Percentiles rank a stretch among this genome's conserved stretches.
Conservation (phyloP, 2,888 invertebrate genomes). For the Cabera pusaria region DNA sequence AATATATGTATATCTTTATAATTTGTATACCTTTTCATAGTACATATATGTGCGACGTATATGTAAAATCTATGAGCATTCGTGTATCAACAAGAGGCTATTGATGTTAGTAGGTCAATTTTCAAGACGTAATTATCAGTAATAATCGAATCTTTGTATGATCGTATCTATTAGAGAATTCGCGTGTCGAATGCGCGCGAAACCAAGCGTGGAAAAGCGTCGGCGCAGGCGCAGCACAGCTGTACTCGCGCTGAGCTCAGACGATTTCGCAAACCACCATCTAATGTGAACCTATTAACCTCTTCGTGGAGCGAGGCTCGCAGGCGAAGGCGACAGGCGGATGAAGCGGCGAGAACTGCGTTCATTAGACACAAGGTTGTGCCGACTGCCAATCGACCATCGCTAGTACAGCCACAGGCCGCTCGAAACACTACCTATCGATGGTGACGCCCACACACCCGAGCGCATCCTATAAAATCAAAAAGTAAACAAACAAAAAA, state of each 20-base stretch:
- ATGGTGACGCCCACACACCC: conserved; percentile 41
- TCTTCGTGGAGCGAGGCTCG: conserved; percentile 74
- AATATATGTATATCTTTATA: too few relatives aligned
- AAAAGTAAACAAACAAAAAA: conserved; percentile 70
- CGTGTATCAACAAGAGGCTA: conserved; percentile 14
- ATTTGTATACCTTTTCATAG: too few relatives aligned
- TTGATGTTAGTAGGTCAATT: conserved; percentile 25
- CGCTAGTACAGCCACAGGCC: conserved; percentile 34
- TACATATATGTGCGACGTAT: too few relatives aligned
- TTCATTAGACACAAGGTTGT: conserved; percentile 82
- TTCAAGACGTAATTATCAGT: conserved; percentile 20
- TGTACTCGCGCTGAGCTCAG: conserved; percentile 58
- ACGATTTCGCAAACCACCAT: conserved; percentile 80
- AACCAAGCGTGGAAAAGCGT: conserved; percentile 66
- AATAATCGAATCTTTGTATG: conserved; percentile 23
- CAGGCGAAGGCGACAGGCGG: conserved; percentile 80
- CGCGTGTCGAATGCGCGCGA: conserved; percentile 65
- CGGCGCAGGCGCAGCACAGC: conserved; percentile 69
- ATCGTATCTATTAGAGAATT: conserved; percentile 24
- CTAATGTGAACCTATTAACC: conserved; percentile 84
- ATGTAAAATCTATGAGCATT: conserved; percentile 9
- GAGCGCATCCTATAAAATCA: conserved; percentile 51
- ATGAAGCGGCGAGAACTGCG: conserved; percentile 71
- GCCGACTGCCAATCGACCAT: conserved; percentile 58
- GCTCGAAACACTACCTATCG: conserved; percentile 21